phyloP scores from a whole-genome alignment of 2,888 invertebrate species.

The Charanyca ferruginea region DNA sequence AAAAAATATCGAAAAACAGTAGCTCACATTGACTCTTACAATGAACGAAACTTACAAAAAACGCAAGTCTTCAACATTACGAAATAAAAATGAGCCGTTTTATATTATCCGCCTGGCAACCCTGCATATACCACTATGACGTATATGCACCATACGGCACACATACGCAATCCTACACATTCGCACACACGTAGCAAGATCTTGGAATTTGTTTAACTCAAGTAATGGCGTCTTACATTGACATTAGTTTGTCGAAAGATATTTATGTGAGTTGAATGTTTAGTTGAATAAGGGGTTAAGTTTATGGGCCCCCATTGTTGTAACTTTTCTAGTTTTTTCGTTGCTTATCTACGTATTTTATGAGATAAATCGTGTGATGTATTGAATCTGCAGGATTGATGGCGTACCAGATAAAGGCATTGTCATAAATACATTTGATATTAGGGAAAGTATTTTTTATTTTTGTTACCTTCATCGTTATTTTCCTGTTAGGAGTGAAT shows the following conservation, averaged over 20 bases:
- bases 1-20: too few relatives aligned
- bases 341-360: conserved; percentile 71
- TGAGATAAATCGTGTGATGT: conserved; percentile 74
- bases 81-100: not conserved
- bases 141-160: conserved; percentile 69
- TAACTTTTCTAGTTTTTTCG: conserved; percentile 75
- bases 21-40: not conserved
- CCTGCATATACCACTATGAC: conserved; percentile 67
- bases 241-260: conserved; percentile 90
- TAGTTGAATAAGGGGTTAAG: conserved; percentile 90
- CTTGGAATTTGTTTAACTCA: conserved; percentile 89
- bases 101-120: conserved; percentile 33
- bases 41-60: not conserved
- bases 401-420: conserved; percentile 46
- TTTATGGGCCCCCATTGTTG: conserved; percentile 83
- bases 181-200: conserved; percentile 75
- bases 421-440: conserved; percentile 52
- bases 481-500: conserved; percentile 24
- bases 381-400: conserved; percentile 69
- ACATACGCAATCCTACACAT: conserved; percentile 65
- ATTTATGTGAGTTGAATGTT: conserved; percentile 90
- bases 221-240: conserved; percentile 90
- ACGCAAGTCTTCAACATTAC: not conserved
- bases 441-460: conserved; percentile 33
- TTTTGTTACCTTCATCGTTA: conserved; percentile 27